Evolutionary conservation across 2,888 invertebrate genomes (phyloP), one percentile per base, ranked within the genome.

Genomic region (Lasius fuliginosus): DNA sequence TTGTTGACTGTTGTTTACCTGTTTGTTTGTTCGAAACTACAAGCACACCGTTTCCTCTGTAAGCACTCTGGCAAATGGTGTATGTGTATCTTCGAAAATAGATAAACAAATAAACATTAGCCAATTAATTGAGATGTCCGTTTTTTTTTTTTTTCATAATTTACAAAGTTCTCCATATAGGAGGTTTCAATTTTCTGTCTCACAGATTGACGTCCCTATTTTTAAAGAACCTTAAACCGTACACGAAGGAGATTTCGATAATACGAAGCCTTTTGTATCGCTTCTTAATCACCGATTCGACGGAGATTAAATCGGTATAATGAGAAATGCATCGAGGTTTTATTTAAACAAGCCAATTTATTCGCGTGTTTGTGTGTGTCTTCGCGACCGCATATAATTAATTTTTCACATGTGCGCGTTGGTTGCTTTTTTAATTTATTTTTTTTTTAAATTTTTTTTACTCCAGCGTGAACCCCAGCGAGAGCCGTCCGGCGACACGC

Each of bases 401-500:
- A 60, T 71, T 60, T 11, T 18, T 71, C 30, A 33, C 27, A 1
- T 12, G 18, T 12, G 11, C 12, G 15, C 56, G 30, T 23, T 3
- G 40, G 15, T 23, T n/a, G 4, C 18, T 36, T 27, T 23, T 11
- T 11, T 27, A 23, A 3, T 40, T 30, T 15, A 12, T 9, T 15
- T 1, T 4, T 30, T n/a, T 11, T 18, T n/a, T 11, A n/a, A n/a
- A 1, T 0, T 1, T 12, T 8, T 3, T 6, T 8, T 9, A 3
- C 15, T n/a, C 15, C 49, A 1, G 8, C 3, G 18, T 49, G n/a
- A n/a, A 49, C 49, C 27, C 15, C 9, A 30, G 11, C 15, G 18
- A 42, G 62, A 74, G 46, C 33, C 27, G 76, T 40, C 36, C 69
- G 27, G 12, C 56, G 58, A 79, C 77, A 79, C 73, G 79, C 79